phyloP scores from a whole-genome alignment of 2,113 vertebrate genomes.

The Solenodon paradoxus region DNA sequence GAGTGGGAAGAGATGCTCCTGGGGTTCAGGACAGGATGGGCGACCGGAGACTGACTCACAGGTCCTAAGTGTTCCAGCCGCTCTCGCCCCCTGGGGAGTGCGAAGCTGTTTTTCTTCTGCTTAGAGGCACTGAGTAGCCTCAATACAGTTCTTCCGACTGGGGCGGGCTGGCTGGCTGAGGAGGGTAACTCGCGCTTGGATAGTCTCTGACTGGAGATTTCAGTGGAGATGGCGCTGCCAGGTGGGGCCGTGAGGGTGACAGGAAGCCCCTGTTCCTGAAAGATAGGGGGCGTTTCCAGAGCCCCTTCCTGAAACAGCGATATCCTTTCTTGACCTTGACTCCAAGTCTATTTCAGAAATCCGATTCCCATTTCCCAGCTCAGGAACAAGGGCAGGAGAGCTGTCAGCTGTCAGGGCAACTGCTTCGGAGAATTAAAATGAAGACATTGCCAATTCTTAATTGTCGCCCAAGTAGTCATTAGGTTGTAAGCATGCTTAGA shows the following conservation, averaged over 20 bases:
- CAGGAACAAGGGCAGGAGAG: not conserved
- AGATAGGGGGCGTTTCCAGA: not conserved
- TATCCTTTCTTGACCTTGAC: slow-evolving; percentile 74
- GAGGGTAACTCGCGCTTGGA: not conserved
- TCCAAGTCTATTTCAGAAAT: slow-evolving; percentile 36
- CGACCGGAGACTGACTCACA: not conserved
- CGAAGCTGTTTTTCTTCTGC: slow-evolving; percentile 25
- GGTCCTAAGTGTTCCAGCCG: not conserved
- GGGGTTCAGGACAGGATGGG: not conserved
- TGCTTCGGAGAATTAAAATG: not conserved
- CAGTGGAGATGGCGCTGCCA: not conserved
- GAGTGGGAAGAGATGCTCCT: not conserved
- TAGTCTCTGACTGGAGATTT: not conserved
- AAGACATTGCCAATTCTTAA: slow-evolving; percentile 1
- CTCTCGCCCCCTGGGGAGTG: not conserved
- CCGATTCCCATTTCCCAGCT: not conserved
- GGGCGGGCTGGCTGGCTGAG: slow-evolving; percentile 1
- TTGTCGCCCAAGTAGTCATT: not conserved
- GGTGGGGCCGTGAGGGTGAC: not conserved
- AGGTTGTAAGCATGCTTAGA: not conserved
- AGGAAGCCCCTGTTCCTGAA: not conserved
- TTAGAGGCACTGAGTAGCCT: not conserved
- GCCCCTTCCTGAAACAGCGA: slow-evolving; percentile 1
- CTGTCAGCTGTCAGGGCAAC: slow-evolving; percentile 9
- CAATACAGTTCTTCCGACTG: not conserved